Percentiles rank a stretch among this genome's conserved stretches.
These are phyloP conservation scores for Cuculus canorus DNA, from an alignment of 2,797 vertebrate species.

Conservation along the genomic window DNA sequence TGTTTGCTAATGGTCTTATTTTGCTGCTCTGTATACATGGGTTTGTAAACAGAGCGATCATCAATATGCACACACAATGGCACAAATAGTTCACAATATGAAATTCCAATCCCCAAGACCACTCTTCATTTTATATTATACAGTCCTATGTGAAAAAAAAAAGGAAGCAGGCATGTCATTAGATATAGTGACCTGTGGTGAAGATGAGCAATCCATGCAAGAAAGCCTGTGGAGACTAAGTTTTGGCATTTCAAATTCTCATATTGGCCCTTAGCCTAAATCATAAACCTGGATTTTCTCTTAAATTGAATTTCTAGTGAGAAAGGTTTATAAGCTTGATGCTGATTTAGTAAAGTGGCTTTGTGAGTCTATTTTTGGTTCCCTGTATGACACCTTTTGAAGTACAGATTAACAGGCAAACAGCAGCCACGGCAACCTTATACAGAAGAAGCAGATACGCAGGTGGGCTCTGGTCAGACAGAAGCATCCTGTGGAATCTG, in stretches of 20 bases:
- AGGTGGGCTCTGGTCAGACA: neutral
- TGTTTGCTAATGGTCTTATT: neutral
- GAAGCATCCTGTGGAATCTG: neutral
- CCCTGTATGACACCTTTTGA: neutral
- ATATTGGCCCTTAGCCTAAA: neutral
- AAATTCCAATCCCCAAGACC: neutral
- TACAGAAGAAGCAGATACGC: neutral
- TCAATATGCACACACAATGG: neutral
- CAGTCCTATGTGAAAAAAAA: neutral
- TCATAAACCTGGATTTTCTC: neutral
- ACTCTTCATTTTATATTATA: neutral
- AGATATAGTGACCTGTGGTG: neutral
- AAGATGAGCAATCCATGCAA: neutral
- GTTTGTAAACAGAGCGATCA: neutral
- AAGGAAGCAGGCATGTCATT: neutral
- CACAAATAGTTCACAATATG: neutral
- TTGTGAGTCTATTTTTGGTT: neutral
- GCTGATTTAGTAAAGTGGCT: neutral
- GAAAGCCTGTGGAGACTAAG: neutral
- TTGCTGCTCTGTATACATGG: neutral
- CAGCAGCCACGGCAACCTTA: neutral
- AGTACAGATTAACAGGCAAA: neutral
- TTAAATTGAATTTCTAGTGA: neutral
- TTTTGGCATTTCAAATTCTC: neutral
- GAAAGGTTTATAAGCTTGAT: neutral